Percentiles rank a stretch among this genome's conserved stretches.
Evolutionary conservation across 2,888 invertebrate species (phyloP).

Genomic region (Lycaena phlaeas): DNA sequence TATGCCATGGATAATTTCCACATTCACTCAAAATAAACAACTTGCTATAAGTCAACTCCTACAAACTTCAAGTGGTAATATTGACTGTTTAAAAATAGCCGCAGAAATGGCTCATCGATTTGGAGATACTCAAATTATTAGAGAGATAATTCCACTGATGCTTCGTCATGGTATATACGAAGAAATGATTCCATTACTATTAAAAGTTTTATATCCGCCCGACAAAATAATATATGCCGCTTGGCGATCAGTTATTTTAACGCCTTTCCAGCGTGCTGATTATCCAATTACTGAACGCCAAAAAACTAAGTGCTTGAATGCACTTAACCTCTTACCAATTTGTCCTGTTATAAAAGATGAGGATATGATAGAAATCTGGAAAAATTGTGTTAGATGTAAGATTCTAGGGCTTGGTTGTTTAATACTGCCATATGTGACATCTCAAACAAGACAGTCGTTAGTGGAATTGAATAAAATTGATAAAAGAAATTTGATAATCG

Average conservation of each 20-base stretch:
- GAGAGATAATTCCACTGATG: slow-evolving; percentile 40
- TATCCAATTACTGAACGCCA: slow-evolving; percentile 63
- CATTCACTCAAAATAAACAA: slow-evolving; percentile 54
- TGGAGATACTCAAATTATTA: slow-evolving; percentile 39
- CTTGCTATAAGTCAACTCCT: slow-evolving; percentile 52
- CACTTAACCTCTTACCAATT: slow-evolving; percentile 55
- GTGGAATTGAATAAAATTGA: slow-evolving; percentile 56
- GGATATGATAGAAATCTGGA: slow-evolving; percentile 61
- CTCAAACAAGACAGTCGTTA: slow-evolving; percentile 43
- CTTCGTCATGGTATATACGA: slow-evolving; percentile 45
- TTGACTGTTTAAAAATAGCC: slow-evolving; percentile 46
- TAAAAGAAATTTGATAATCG: slow-evolving; percentile 53
- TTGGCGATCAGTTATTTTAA: slow-evolving; percentile 55
- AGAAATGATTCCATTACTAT: slow-evolving; percentile 51
- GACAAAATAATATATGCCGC: slow-evolving; percentile 46
- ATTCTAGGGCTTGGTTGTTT: slow-evolving; percentile 57
- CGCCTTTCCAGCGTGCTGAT: slow-evolving; percentile 61
- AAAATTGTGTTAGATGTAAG: slow-evolving; percentile 57
- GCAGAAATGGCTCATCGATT: slow-evolving; percentile 44
- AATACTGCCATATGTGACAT: slow-evolving; percentile 58
- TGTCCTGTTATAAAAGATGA: slow-evolving; percentile 60
- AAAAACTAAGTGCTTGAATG: slow-evolving; percentile 51
- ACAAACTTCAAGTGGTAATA: slow-evolving; percentile 40
- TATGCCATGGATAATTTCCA: slow-evolving; percentile 60
- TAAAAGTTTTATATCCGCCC: slow-evolving; percentile 42